Percentiles rank a stretch among this genome's conserved stretches.
Evolutionary conservation across 2,888 invertebrate species (phyloP).

Genomic region (Serripes groenlandicus): DNA sequence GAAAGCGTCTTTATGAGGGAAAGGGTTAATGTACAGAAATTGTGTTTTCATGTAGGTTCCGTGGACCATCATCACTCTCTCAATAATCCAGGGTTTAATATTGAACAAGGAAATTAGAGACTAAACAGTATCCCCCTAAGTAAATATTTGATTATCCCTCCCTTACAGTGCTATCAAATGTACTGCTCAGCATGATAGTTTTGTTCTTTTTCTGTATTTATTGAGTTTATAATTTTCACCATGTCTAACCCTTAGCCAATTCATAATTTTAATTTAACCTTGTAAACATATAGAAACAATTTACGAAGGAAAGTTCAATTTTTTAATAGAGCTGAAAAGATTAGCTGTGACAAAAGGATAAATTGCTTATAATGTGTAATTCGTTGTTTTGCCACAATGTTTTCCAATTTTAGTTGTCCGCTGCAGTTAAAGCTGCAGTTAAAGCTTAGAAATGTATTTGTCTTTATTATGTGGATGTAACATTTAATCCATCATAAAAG

Average conservation of each 20-base stretch:
- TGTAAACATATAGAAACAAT: too few species aligned
- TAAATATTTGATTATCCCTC: neutral
- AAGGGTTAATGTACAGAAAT: neutral
- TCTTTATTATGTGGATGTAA: too few species aligned
- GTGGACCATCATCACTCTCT: too few species aligned
- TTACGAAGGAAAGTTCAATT: too few species aligned
- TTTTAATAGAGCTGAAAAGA: too few species aligned
- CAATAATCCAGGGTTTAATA: too few species aligned
- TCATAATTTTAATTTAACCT: slow-evolving; percentile 9
- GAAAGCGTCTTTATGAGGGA: neutral
- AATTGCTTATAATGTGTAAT: neutral
- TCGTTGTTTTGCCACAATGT: neutral
- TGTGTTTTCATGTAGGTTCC: neutral
- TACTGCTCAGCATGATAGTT: neutral
- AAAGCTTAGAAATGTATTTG: too few species aligned
- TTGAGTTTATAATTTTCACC: neutral
- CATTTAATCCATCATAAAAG: too few species aligned
- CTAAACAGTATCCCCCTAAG: neutral
- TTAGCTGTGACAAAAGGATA: neutral
- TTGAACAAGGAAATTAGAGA: neutral
- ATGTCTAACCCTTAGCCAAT: slow-evolving; percentile 39
- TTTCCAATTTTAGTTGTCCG: too few species aligned
- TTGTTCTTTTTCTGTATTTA: neutral
- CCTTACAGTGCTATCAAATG: neutral
- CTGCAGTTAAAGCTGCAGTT: too few species aligned